phyloP scores from a whole-genome alignment of 92 coral and sea anemone species.

The Parazoanthus atlanticus region DNA sequence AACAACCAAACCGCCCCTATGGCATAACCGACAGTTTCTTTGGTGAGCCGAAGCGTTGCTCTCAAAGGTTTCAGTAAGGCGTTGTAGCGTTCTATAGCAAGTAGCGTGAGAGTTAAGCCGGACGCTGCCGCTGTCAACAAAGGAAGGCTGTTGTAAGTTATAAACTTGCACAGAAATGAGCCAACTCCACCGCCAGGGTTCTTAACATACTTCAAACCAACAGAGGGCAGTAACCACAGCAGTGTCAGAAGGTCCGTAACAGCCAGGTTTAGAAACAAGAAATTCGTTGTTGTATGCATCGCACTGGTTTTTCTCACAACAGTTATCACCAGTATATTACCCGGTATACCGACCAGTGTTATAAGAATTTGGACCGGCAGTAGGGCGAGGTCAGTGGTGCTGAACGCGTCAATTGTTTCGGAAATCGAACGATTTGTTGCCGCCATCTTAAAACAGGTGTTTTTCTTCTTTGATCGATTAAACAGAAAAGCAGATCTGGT shows the following conservation, averaged over 20 bases:
- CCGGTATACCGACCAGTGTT: conserved; percentile 25
- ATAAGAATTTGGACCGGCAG: conserved; percentile 13
- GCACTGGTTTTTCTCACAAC: conserved; percentile 9
- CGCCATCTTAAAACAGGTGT: background rate
- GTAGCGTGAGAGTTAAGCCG: conserved; percentile 57
- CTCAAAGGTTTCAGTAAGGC: conserved; percentile 71
- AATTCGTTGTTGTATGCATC: conserved; percentile 20
- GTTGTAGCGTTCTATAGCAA: conserved; percentile 76
- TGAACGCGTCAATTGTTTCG: background rate
- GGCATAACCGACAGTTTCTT: conserved; percentile 56
- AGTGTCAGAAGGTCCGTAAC: conserved; percentile 7
- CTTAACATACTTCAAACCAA: background rate
- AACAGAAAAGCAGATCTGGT: background rate
- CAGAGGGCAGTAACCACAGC: conserved; percentile 5
- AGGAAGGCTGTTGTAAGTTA: conserved; percentile 5
- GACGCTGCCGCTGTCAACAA: conserved; percentile 57
- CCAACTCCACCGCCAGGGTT: conserved; percentile 6
- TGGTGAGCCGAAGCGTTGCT: conserved; percentile 33
- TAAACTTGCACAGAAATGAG: conserved; percentile 27
- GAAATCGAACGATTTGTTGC: background rate
- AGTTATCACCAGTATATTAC: conserved; percentile 7
- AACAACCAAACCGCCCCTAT: conserved; percentile 52
- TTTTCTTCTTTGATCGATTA: background rate
- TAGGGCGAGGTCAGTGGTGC: background rate
- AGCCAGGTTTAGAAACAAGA: conserved; percentile 1